These are phyloP conservation scores for Argopecten irradians DNA, from an alignment of 1,140 invertebrate genomes.

Conservation along the genomic window DNA sequence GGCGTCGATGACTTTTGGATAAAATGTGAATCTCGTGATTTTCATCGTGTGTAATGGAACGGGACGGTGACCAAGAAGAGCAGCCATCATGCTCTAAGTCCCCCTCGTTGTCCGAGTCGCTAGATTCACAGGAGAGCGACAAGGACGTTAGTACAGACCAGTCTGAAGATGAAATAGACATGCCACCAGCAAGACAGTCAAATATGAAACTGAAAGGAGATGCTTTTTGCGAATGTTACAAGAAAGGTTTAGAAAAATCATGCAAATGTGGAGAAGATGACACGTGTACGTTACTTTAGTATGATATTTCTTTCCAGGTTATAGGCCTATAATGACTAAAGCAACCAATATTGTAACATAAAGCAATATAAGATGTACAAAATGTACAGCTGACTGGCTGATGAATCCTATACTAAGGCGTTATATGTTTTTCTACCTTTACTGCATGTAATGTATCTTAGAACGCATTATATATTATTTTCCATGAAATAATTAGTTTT, in stretches of 20 bases:
- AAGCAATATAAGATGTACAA: no score
- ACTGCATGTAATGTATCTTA: no score
- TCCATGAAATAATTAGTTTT: no score
- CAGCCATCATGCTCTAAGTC: not conserved
- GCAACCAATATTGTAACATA: no score
- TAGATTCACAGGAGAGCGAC: not conserved
- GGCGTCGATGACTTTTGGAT: constrained; percentile 6
- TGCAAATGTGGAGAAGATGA: constrained; percentile 52
- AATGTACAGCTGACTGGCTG: no score
- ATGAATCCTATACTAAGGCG: no score
- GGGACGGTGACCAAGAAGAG: constrained; percentile 28
- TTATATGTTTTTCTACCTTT: no score
- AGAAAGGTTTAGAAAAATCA: constrained; percentile 44
- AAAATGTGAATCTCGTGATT: not conserved
- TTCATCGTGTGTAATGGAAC: not conserved
- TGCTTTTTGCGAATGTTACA: constrained; percentile 52
- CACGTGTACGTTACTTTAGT: constrained; percentile 31
- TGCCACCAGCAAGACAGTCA: not conserved
- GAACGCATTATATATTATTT: no score
- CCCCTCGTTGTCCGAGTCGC: not conserved
- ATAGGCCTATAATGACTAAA: no score
- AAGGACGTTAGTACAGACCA: constrained; percentile 24
- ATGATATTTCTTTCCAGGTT: no score
- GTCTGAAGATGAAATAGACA: not conserved
- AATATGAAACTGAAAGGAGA: constrained; percentile 44